Evolutionary conservation across 1,140 invertebrate species (phyloP), one percentile per base, ranked within the genome.

Genomic region (Tetragonula clypearis): DNA sequence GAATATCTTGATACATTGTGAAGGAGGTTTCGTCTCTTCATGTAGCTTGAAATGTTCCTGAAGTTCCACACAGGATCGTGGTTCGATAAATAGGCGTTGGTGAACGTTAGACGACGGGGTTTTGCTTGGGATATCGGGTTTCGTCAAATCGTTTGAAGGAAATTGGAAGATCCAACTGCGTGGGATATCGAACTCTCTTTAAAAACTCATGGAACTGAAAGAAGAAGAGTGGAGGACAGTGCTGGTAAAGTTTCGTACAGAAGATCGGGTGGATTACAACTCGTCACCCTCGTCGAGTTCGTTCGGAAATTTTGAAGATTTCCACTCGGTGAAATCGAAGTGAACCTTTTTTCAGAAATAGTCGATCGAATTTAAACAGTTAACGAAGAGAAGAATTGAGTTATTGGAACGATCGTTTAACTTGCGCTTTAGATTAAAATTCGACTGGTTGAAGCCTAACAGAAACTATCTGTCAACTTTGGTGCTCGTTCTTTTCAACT

Each of bases 401-500:
- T 35, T 68, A 55, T 41, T 26, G 17, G 0, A 17, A 30, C 14
- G 41, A n/a, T 41, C 12, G 26, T n/a, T 79, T n/a, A n/a, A 14
- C 53, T 21, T 6, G 41, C 41, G 17, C 15, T 17, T n/a, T 8
- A 23, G 19, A 8, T 74, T 21, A 11, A 41, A 53, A n/a, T 35
- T 17, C 58, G 5, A 23, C n/a, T 17, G 58, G 60, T 62, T 12
- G 23, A 62, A 21, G 60, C n/a, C 12, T 53, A 49, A 49, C 41
- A 49, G 41, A 49, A 49, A 41, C 55, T 35, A 78, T 65, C 78
- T 49, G 30, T 83, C 41, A 60, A 77, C 9, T 69, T 9, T 83
- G 82, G 82, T 83, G 82, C 82, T 83, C 30, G 30, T 76, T 66
- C n/a, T 76, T 26, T 15, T 41, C 72, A 66, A 56, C 17, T 56